Evolutionary conservation across 1,140 invertebrate species (phyloP).

Genomic region (Melipona quadrifasciata): DNA sequence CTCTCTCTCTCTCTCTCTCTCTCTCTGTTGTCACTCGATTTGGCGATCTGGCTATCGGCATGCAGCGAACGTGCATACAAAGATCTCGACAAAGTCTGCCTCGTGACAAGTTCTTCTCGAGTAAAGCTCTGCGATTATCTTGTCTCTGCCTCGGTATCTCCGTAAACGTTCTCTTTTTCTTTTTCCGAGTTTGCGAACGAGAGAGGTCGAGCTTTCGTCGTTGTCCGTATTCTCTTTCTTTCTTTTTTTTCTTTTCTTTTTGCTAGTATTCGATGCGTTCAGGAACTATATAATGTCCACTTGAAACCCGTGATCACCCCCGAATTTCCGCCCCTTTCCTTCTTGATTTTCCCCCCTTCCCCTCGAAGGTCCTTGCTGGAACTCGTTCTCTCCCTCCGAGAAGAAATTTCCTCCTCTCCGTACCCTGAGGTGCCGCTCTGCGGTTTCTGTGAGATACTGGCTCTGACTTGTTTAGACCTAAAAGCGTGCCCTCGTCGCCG

Average conservation of each 20-base stretch:
- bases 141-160: background rate
- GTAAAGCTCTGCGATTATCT: background rate
- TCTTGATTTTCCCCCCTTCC: too few species aligned
- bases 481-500: conserved; percentile 96
- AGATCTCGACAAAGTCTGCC: background rate
- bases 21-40: background rate
- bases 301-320: background rate
- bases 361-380: background rate
- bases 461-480: conserved; percentile 86
- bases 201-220: conserved; percentile 50
- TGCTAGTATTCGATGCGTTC: conserved; percentile 32
- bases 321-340: background rate
- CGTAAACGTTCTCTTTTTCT: conserved; percentile 23
- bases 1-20: background rate
- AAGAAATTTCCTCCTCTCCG: conserved; percentile 56
- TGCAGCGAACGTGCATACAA: background rate
- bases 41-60: background rate
- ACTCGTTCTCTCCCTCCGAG: too few species aligned
- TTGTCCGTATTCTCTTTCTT: conserved; percentile 47
- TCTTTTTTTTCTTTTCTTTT: background rate
- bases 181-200: conserved; percentile 26
- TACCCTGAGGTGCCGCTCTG: conserved; percentile 76
- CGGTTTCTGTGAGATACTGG: conserved; percentile 81
- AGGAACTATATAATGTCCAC: background rate
- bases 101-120: background rate